phyloP scores from a whole-genome alignment of 2,797 vertebrate genomes.

The Lacerta agilis region DNA sequence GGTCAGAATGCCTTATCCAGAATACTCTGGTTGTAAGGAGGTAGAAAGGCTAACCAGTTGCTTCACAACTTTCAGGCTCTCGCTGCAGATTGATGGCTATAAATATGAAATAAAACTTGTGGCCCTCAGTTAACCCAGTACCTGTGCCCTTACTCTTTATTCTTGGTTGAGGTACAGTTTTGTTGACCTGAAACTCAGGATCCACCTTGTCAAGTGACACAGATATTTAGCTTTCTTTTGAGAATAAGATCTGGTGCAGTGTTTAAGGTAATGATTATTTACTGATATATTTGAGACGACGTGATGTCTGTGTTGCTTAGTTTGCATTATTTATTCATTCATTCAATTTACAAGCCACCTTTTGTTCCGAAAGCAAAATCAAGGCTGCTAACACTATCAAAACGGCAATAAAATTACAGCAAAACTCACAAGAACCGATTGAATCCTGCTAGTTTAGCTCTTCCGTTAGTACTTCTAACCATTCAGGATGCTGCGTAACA shows the following conservation, averaged over 20 bases:
- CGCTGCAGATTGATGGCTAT: too few species aligned
- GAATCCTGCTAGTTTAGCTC: neutral
- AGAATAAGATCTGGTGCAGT: neutral
- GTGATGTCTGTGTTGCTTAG: neutral
- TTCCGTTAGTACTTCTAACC: neutral
- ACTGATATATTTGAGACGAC: neutral
- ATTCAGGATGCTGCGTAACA: neutral
- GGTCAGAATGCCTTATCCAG: too few species aligned
- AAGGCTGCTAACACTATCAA: neutral
- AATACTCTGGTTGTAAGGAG: too few species aligned
- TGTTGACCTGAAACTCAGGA: neutral
- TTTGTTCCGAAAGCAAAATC: neutral
- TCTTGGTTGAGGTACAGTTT: neutral
- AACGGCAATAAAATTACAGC: conserved; percentile 4
- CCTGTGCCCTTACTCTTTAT: too few species aligned
- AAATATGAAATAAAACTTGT: too few species aligned
- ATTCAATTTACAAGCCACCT: conserved; percentile 4
- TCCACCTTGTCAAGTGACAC: neutral
- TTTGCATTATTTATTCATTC: conserved; percentile 27
- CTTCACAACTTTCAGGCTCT: too few species aligned
- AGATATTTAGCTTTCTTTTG: neutral
- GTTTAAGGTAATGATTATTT: conserved; percentile 16
- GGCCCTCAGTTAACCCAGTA: too few species aligned
- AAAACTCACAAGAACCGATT: conserved; percentile 6
- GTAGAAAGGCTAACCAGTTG: too few species aligned